Conservation (phyloP, 2,113 vertebrate genomes). For the Gambusia affinis region DNA sequence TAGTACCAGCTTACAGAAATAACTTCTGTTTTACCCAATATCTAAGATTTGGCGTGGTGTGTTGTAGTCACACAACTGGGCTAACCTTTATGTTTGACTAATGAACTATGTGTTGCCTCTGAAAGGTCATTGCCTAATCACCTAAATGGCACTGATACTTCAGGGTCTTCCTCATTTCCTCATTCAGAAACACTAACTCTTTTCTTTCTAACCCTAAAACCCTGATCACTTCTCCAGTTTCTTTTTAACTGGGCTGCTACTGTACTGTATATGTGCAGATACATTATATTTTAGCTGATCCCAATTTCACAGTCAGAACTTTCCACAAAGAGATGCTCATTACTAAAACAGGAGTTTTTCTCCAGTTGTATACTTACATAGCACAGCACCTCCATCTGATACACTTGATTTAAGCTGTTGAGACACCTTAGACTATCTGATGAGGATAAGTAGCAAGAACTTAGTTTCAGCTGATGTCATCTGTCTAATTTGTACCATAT, state of each 20-base stretch:
- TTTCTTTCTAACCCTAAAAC: too few relatives aligned
- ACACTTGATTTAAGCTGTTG: slow-evolving; percentile 43
- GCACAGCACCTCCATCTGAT: slow-evolving; percentile 42
- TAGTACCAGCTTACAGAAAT: background rate
- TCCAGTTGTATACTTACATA: slow-evolving; percentile 2
- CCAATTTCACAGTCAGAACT: slow-evolving; percentile 16
- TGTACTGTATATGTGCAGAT: background rate
- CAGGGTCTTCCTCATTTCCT: slow-evolving; percentile 20
- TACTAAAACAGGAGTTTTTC: slow-evolving; percentile 39
- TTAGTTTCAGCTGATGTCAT: slow-evolving; percentile 24
- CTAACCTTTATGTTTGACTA: slow-evolving; percentile 25
- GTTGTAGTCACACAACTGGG: slow-evolving; percentile 7
- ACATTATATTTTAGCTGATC: background rate
- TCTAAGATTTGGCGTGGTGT: background rate
- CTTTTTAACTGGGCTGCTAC: background rate
- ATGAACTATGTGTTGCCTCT: slow-evolving; percentile 34
- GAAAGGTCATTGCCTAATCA: slow-evolving; percentile 46
- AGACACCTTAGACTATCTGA: slow-evolving; percentile 43
- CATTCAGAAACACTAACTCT: slow-evolving; percentile 7
- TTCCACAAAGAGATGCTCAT: slow-evolving; percentile 35
- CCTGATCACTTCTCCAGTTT: too few relatives aligned
- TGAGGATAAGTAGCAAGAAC: slow-evolving; percentile 26
- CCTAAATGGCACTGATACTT: background rate
- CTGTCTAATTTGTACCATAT: slow-evolving; percentile 55
- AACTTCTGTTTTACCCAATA: background rate